Percentiles rank a stretch among this genome's conserved stretches.
Conservation (phyloP, 1,140 invertebrate genomes). For the Dreissena rostriformis region DNA sequence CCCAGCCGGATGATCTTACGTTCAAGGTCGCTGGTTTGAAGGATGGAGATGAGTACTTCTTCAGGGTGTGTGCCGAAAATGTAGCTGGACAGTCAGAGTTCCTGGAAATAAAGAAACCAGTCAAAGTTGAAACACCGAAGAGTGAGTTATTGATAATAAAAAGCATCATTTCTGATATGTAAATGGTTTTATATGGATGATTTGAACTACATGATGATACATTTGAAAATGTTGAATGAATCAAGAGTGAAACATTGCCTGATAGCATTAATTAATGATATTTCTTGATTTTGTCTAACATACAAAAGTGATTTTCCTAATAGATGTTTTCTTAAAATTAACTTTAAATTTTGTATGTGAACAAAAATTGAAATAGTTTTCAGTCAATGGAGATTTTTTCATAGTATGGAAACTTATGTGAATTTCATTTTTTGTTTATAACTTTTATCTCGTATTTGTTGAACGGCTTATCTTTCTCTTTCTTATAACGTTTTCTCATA, state of each 20-base stretch:
- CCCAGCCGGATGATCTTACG: constrained; percentile 58
- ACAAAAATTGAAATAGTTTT: too few species aligned
- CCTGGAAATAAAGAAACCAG: constrained; percentile 89
- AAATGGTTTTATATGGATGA: background rate
- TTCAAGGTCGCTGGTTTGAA: constrained; percentile 84
- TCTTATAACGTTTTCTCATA: too few species aligned
- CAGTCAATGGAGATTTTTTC: too few species aligned
- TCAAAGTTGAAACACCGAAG: constrained; percentile 90
- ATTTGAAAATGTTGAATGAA: background rate
- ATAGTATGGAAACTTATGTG: too few species aligned
- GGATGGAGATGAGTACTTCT: constrained; percentile 96
- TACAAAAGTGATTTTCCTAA: too few species aligned
- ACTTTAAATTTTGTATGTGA: too few species aligned
- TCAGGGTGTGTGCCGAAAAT: constrained; percentile 97
- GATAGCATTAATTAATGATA: too few species aligned
- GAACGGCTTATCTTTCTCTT: constrained; percentile 63
- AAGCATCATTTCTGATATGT: background rate
- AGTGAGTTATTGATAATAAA: constrained; percentile 62
- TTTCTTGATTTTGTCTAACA: too few species aligned
- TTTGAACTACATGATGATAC: background rate
- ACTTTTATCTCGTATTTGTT: too few species aligned
- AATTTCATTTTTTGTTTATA: too few species aligned
- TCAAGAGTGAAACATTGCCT: too few species aligned
- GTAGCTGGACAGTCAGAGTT: constrained; percentile 97
- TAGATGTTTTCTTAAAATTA: too few species aligned